Base-by-base conservation (phyloP, 2,888 invertebrate genomes). In the Drosophila falleni region DNA sequence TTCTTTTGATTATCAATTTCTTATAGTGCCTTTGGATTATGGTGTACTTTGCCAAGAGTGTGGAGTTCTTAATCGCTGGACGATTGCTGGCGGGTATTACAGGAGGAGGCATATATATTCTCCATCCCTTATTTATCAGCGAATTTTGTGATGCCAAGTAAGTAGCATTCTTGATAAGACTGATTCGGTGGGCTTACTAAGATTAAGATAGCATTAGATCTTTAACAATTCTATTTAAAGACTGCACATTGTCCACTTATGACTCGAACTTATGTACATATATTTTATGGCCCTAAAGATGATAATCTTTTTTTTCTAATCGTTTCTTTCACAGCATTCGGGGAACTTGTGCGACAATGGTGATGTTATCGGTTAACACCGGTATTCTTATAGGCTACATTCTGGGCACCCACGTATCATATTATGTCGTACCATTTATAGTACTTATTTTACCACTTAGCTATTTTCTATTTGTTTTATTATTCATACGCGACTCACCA, bases 91-190 rank as follows among this genome's bases (percentile, higher is more conserved):
- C 83, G 0, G 92, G 92, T 23, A 64, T 89, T 23, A 88, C 90
- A 2, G 92, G 92, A 2, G 92, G 92, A 16, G 91, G 90, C 23
- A 65, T 89, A 13, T 91, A 87, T 58, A 76, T 91, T 9, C 76
- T 87, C 0, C 67, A 91, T 16, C 91, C 92, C 33, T 80, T 92
- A n/a, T 92, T 85, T 58, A 85, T 92, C 5, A 84, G 91, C n/a
- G 92, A 92, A 78, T 92, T 91, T 58, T 85, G 91, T 1, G 90
- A 91, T 60, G 74, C 82, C 15, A 81, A 77, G 92, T 92, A 68
- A 51, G 29, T 42, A 13, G 16, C n/a, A 15, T 64, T 10, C 84
- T n/a, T 8, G 49, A 49, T 50, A 35, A 31, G 33, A 26, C 31
- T 5, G 5, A 42, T 90, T 53, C 5, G 11, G 5, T 19, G 5